phyloP scores from a whole-genome alignment of 37 sponge, comb jelly and placozoan genomes.

The Cliona cf. orientalis region DNA sequence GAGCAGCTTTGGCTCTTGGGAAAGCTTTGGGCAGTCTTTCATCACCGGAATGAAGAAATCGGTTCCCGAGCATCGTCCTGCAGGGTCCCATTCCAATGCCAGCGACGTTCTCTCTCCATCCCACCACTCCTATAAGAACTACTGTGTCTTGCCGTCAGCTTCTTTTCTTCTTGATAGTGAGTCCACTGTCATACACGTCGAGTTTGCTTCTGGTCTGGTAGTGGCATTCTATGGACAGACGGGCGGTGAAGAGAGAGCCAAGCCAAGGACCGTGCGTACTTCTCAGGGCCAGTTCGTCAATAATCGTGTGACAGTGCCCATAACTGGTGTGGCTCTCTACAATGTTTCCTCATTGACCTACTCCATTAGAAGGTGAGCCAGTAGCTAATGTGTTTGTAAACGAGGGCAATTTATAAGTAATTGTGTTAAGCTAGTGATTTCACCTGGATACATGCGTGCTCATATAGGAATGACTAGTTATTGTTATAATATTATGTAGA shows the following conservation, averaged over 20 bases:
- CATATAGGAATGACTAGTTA: too few relatives aligned
- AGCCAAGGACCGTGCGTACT: too few relatives aligned
- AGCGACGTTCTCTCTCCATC: neutral
- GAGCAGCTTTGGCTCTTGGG: neutral
- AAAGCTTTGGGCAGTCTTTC: neutral
- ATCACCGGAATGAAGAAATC: conserved; percentile 34
- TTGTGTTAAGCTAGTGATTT: too few relatives aligned
- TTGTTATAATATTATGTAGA: too few relatives aligned
- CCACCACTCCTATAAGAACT: neutral
- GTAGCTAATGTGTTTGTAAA: neutral
- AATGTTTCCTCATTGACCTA: conserved; percentile 20
- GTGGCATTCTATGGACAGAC: conserved; percentile 35
- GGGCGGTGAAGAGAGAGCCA: neutral
- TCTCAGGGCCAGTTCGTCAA: neutral
- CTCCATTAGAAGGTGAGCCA: conserved; percentile 19
- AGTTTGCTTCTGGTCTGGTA: conserved; percentile 24
- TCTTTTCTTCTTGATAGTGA: neutral
- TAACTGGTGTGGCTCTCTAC: conserved; percentile 22
- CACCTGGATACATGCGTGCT: too few relatives aligned
- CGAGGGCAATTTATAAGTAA: too few relatives aligned
- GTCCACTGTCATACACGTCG: neutral
- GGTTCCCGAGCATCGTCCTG: neutral
- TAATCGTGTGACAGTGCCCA: neutral
- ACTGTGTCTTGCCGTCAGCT: conserved; percentile 36
- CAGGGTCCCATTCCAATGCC: neutral